Evolutionary conservation across 2,113 vertebrate species (phyloP).

Genomic region (Melanerpes aurifrons): DNA sequence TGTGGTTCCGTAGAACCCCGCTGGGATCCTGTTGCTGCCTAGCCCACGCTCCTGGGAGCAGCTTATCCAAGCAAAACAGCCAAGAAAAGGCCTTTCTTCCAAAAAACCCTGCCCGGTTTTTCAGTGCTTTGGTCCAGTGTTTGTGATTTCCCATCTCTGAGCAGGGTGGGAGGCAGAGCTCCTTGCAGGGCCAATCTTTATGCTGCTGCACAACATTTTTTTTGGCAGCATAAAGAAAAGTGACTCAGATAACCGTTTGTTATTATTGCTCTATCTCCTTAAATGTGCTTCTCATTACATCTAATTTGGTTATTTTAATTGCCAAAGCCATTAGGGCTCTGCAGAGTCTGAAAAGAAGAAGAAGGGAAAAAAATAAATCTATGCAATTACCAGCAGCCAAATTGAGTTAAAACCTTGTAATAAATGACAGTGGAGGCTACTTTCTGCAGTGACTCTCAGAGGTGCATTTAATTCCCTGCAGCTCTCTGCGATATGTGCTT

Average conservation of each 20-base stretch:
- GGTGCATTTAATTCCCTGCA: not conserved
- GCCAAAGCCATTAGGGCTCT: constrained; percentile 31
- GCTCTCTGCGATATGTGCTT: not conserved
- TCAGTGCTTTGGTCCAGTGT: accelerated
- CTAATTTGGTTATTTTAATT: constrained; percentile 44
- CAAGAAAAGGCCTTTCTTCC: not conserved
- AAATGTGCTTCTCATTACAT: not conserved
- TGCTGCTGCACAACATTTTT: accelerated
- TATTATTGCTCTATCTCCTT: not conserved
- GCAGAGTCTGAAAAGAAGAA: not conserved
- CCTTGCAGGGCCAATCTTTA: not conserved
- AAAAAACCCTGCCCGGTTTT: accelerated
- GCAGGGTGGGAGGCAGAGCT: not conserved
- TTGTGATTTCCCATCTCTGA: accelerated
- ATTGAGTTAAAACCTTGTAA: constrained; percentile 41
- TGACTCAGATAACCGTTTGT: accelerated
- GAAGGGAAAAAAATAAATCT: not conserved
- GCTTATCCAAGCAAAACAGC: accelerated
- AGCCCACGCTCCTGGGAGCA: not conserved
- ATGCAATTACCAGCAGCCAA: constrained; percentile 24
- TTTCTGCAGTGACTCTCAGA: constrained; percentile 8
- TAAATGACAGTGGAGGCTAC: constrained; percentile 11
- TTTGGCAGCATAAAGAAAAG: not conserved
- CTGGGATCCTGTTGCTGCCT: not conserved
- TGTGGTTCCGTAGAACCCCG: not conserved